Conservation (phyloP, 2,888 invertebrate genomes). For the Mesorhabditis belari region DNA sequence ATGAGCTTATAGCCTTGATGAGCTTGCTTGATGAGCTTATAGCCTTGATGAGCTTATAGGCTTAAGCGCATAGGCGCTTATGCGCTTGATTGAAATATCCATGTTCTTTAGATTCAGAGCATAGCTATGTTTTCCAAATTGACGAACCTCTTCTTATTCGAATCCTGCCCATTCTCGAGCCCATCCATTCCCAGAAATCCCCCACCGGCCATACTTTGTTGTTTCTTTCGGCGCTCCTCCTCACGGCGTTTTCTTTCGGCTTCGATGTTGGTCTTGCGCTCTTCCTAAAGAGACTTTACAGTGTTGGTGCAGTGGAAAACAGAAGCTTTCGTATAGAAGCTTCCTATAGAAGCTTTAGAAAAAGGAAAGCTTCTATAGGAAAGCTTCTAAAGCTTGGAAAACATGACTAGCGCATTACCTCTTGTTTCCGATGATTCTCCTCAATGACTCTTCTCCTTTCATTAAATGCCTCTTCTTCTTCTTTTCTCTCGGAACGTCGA, state of each 20-base stretch:
- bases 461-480: constrained; percentile 32
- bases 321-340: too few relatives aligned
- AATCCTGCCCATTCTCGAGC: constrained; percentile 28
- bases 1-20: too few relatives aligned
- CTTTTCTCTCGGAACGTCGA: constrained; percentile 30
- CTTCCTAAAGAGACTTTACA: constrained; percentile 35
- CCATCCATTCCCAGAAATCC: constrained; percentile 13
- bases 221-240: constrained; percentile 44
- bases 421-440: background rate
- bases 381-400: background rate
- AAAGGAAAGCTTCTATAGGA: too few relatives aligned
- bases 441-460: constrained; percentile 33
- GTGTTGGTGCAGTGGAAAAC: too few relatives aligned
- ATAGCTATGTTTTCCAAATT: background rate
- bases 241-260: constrained; percentile 41
- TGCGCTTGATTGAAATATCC: too few relatives aligned
- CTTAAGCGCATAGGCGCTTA: too few relatives aligned
- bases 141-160: constrained; percentile 7
- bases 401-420: background rate
- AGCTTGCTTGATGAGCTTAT: too few relatives aligned
- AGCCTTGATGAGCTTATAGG: too few relatives aligned
- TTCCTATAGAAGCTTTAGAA: background rate
- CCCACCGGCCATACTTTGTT: constrained; percentile 40
- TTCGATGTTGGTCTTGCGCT: constrained; percentile 25
- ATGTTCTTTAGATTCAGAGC: too few relatives aligned